Percentiles rank a stretch among this genome's conserved stretches.
Evolutionary conservation across 2,888 invertebrate genomes (phyloP).

Genomic region (Yponomeuta sedellus): DNA sequence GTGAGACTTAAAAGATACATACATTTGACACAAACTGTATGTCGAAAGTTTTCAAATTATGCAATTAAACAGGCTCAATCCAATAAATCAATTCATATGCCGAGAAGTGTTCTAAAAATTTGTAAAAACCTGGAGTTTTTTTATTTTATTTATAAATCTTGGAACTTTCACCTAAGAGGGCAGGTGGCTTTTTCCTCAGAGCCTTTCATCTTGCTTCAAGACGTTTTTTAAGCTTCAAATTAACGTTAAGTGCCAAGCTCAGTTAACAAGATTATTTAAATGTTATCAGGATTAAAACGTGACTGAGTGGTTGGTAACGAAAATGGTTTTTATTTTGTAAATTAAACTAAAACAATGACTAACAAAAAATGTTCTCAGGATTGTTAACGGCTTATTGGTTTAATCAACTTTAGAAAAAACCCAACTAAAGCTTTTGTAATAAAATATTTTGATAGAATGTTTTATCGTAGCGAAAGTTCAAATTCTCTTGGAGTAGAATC

Average conservation of each 20-base stretch:
- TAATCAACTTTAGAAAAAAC: not conserved
- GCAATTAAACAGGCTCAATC: no score
- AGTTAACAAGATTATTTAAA: slow-evolving; percentile 2
- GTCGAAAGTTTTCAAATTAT: no score
- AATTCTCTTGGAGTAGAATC: not conserved
- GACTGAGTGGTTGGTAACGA: not conserved
- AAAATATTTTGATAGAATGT: not conserved
- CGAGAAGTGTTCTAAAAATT: no score
- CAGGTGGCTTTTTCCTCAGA: not conserved
- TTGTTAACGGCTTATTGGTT: not conserved
- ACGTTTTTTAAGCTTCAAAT: not conserved
- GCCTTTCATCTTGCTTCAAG: not conserved
- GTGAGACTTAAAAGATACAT: no score
- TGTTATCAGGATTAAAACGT: slow-evolving; percentile 1
- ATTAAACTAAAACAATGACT: not conserved
- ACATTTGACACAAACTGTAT: no score
- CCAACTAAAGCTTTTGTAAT: not conserved
- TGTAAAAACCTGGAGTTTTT: no score
- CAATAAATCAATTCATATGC: no score
- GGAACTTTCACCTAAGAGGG: not conserved
- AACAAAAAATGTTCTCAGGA: not conserved
- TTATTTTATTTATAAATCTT: not conserved
- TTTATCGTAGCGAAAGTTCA: not conserved
- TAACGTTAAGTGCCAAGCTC: slow-evolving; percentile 1
- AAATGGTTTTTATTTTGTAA: not conserved